phyloP scores from a whole-genome alignment of 2,113 vertebrate genomes.

The Campylomormyrus numenius region DNA sequence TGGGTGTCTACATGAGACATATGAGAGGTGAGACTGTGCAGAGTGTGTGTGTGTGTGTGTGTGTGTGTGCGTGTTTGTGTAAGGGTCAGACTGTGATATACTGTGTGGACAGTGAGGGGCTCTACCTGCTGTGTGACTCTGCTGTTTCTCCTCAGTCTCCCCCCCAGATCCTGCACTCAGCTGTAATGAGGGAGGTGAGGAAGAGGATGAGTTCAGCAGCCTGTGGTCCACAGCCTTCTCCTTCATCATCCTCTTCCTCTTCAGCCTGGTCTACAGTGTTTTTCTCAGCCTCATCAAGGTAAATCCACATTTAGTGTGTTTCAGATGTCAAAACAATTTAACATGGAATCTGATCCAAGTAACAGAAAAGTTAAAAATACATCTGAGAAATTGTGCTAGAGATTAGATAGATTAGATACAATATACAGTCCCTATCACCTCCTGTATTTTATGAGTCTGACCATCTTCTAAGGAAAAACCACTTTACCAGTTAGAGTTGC shows the following conservation, averaged over 20 bases:
- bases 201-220: conserved; percentile 8
- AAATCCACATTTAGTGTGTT: neutral
- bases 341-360: neutral
- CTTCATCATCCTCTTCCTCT: neutral
- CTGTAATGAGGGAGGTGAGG: neutral
- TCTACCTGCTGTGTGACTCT: neutral
- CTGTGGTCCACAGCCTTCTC: conserved; percentile 13
- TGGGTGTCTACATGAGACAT: no score
- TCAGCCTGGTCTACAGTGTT: conserved; percentile 1
- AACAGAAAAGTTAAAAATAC: no score
- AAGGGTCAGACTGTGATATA: no score
- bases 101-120: no score
- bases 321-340: neutral
- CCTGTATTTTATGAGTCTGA: no score
- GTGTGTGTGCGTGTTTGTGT: no score
- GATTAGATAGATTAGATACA: no score
- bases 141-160: neutral
- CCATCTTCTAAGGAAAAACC: no score
- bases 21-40: no score
- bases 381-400: neutral
- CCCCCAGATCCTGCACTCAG: neutral
- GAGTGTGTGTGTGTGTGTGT: no score
- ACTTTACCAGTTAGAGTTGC: no score
- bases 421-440: no score
- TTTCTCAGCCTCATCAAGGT: conserved; percentile 16